Conservation (phyloP, 2,888 invertebrate genomes). For the Carcina quercana region DNA sequence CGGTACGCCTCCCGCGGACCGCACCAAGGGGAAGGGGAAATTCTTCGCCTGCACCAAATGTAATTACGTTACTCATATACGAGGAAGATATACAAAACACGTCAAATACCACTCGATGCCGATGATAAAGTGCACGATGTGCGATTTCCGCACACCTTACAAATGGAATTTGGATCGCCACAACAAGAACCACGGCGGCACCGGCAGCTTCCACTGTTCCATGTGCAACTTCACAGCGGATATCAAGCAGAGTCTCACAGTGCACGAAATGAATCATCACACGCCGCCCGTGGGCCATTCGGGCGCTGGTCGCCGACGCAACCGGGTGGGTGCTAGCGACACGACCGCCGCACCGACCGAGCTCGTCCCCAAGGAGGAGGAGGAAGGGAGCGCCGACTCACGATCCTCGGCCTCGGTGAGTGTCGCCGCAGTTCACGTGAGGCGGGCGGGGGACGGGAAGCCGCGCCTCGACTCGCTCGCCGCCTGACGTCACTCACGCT, state of each 20-base stretch:
- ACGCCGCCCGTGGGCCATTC: slow-evolving; percentile 85
- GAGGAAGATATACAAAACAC: slow-evolving; percentile 92
- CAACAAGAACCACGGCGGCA: slow-evolving; percentile 92
- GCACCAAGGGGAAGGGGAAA: slow-evolving; percentile 84
- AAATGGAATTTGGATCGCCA: slow-evolving; percentile 96
- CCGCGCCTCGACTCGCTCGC: slow-evolving; percentile 33
- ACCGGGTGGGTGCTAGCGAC: slow-evolving; percentile 85
- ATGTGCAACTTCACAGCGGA: slow-evolving; percentile 94
- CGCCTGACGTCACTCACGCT: slow-evolving; percentile 60
- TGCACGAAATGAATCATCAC: slow-evolving; percentile 94
- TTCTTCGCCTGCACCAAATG: slow-evolving; percentile 93
- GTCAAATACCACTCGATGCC: slow-evolving; percentile 96
- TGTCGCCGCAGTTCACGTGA: slow-evolving; percentile 28
- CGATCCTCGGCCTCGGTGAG: slow-evolving; percentile 63
- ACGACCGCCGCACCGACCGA: slow-evolving; percentile 44
- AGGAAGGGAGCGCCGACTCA: slow-evolving; percentile 68
- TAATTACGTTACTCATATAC: slow-evolving; percentile 92
- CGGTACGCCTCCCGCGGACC: slow-evolving; percentile 82
- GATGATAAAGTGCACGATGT: slow-evolving; percentile 94
- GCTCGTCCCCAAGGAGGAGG: slow-evolving; percentile 59
- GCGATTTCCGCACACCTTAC: slow-evolving; percentile 94
- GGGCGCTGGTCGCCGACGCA: slow-evolving; percentile 74
- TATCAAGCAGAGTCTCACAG: slow-evolving; percentile 92
- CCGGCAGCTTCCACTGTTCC: slow-evolving; percentile 88
- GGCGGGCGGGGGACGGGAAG: slow-evolving; percentile 41